phyloP scores from a whole-genome alignment of 2,113 vertebrate genomes.

The Panurus biarmicus region DNA sequence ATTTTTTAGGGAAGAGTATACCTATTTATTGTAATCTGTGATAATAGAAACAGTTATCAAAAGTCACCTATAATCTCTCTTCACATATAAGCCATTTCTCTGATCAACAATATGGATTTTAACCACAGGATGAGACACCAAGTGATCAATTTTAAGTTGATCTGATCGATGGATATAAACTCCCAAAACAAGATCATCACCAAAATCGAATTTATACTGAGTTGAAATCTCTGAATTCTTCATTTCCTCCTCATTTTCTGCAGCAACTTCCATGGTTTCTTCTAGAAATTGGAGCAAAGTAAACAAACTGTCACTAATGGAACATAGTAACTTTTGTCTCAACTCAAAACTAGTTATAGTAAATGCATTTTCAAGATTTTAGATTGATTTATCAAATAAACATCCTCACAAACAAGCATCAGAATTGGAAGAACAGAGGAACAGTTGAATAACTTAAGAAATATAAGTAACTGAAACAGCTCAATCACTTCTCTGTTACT shows the following conservation, averaged over 20 bases:
- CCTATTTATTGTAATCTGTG: neutral
- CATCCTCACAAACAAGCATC: neutral
- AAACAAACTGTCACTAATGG: neutral
- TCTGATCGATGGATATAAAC: conserved; percentile 88
- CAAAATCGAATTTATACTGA: conserved; percentile 62
- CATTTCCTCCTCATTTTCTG: conserved; percentile 55
- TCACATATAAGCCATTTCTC: conserved; percentile 83
- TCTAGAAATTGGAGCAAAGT: conserved; percentile 51
- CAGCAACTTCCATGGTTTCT: conserved; percentile 10
- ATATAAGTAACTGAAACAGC: neutral
- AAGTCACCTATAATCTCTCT: conserved; percentile 86
- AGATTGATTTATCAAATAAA: neutral
- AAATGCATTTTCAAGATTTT: neutral
- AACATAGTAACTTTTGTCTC: neutral
- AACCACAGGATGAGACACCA: conserved; percentile 89
- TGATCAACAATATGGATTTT: conserved; percentile 91
- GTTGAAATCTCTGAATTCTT: conserved; percentile 53
- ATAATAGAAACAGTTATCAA: neutral
- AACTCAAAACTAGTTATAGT: neutral
- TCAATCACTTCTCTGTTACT: neutral
- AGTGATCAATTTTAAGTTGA: conserved; percentile 82
- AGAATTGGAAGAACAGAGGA: neutral
- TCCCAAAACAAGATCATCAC: conserved; percentile 84
- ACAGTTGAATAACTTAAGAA: neutral
- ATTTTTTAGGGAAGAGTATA: neutral